phyloP scores from a whole-genome alignment of 2,888 invertebrate genomes.

The Herminia tarsipennalis region DNA sequence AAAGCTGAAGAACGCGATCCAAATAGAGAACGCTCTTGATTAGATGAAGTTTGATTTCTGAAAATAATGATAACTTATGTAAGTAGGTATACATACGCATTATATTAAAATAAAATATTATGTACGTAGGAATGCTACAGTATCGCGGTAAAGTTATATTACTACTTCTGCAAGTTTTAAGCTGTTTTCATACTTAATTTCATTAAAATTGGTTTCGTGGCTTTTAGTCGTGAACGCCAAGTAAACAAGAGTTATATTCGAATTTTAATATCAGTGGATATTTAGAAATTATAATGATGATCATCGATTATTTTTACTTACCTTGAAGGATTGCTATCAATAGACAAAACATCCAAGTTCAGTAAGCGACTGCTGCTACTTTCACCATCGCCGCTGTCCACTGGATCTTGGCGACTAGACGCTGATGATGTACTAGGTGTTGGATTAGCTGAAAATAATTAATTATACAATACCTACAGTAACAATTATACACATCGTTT shows the following conservation, averaged over 20 bases:
- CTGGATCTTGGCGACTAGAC: conserved; percentile 40
- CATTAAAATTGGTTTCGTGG: no score
- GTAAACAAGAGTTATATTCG: no score
- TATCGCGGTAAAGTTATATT: no score
- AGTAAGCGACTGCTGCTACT: conserved; percentile 60
- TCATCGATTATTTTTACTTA: conserved; percentile 14
- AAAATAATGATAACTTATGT: conserved; percentile 13
- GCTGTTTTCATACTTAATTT: no score
- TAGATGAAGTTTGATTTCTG: conserved; percentile 59
- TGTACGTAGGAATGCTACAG: no score
- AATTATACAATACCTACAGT: no score
- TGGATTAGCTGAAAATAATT: conserved; percentile 45
- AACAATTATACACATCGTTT: no score
- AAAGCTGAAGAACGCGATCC: conserved; percentile 76
- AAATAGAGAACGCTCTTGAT: conserved; percentile 62
- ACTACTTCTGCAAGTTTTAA: no score
- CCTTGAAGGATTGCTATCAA: conserved; percentile 63
- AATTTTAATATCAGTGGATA: no score
- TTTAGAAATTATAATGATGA: neutral
- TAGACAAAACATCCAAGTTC: conserved; percentile 71
- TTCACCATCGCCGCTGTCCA: conserved; percentile 58
- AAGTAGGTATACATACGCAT: no score
- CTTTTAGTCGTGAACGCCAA: no score
- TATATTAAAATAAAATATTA: no score
- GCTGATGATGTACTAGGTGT: conserved; percentile 53